Evolutionary conservation across 2,888 invertebrate species (phyloP), one percentile per base, ranked within the genome.

Genomic region (Lasius fuliginosus): DNA sequence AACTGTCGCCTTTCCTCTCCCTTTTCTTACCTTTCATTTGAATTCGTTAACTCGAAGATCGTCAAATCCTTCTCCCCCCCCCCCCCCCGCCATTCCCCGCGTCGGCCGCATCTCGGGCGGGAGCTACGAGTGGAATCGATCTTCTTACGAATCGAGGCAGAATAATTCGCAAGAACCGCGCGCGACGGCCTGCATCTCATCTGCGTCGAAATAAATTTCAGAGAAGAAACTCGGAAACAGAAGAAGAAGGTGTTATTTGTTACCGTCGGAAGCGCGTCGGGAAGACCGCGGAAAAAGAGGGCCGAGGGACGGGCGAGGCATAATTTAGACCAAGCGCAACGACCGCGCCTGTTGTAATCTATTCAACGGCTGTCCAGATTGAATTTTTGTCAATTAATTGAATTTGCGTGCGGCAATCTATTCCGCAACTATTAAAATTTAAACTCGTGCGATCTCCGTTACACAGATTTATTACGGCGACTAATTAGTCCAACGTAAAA

Each of bases 31-130:
- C 85, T 86, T 88, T 85, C 83, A 81, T 85, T 87, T 83, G 81
- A 87, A 90, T 91, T 90, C 89, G 87, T 90, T 87, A 87, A 90
- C 86, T 68, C 79, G 82, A 49, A 68, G 84, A 83, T 74, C 79
- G 79, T 79, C 79, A 74, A 74, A 81, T 81, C 79, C 75, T 33
- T 40, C n/a, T n/a, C n/a, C n/a, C n/a, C 69, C 49, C 40, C 49
- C n/a, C 49, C 11, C 49, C 42, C 11, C 1, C 42, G 23, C 18
- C 36, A 23, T 15, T 3, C 15, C 15, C 40, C 56, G 30, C 23
- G 77, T 27, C 40, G 12, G 33, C 27, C 46, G 73, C 58, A 53
- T 60, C 73, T 60, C 36, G 74, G 33, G 27, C 36, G 84, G 62
- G 27, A 27, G 62, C 49, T 68, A 49, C 46, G 33, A n/a, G 49